Conservation (phyloP, 1,140 invertebrate genomes). For the Lepidurus couesii region DNA sequence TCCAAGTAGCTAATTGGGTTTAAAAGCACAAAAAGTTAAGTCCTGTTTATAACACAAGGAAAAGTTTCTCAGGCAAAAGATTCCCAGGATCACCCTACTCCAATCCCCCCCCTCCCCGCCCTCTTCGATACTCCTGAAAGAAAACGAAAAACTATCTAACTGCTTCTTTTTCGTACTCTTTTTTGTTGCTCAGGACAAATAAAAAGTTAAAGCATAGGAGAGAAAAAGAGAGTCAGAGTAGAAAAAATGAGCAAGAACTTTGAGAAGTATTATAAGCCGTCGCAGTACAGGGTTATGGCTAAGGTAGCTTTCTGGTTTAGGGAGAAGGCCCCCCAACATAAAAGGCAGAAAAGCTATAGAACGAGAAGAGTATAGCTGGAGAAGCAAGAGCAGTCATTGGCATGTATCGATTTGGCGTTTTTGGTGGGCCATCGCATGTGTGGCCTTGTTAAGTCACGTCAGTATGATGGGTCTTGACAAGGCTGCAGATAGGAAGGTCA, state of each 20-base stretch:
- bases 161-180: too few relatives aligned
- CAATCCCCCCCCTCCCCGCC: too few relatives aligned
- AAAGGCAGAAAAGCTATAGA: neutral
- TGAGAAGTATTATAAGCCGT: neutral
- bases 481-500: neutral
- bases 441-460: constrained; percentile 1
- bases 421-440: constrained; percentile 1
- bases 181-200: too few relatives aligned
- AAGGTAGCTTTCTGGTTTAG: constrained; percentile 2
- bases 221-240: neutral
- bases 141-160: too few relatives aligned
- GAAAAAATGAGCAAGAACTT: neutral
- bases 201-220: neutral
- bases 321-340: neutral
- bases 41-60: too few relatives aligned
- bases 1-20: neutral
- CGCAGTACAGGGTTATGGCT: neutral
- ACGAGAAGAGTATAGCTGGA: neutral
- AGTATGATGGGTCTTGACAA: neutral
- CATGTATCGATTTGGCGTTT: constrained; percentile 11
- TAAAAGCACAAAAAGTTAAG: too few relatives aligned
- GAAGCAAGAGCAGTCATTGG: neutral
- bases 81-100: too few relatives aligned
- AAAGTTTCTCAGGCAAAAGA: too few relatives aligned
- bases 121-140: too few relatives aligned